Base-by-base conservation (phyloP, 1,140 invertebrate species). In the Polyergus mexicanus region DNA sequence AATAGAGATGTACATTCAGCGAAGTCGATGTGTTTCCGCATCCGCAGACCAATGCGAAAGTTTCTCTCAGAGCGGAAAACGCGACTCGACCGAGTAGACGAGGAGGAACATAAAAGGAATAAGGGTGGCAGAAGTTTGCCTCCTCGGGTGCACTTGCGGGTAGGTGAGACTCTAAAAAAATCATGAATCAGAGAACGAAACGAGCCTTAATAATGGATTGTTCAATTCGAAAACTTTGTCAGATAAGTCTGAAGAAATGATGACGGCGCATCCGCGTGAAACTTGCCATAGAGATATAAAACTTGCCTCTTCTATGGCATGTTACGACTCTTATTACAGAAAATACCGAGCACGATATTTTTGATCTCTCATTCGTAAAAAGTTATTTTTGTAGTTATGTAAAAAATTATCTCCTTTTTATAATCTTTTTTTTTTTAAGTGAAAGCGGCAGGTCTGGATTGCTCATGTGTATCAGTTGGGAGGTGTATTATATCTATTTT, bases 151-250 rank as follows among this genome's bases (percentile, higher is more conserved):
- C n/a, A 35, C 77, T 66, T 44, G 86, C 81, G 75, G 88, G 88
- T 89, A 63, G 62, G 78, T 80, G 65, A 44, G 56, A 47, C 25
- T 62, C 54, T 88, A 74, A 90, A 88, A 86, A 90, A 88, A 86
- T 90, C 89, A 88, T 89, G 86, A 90, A 90, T 90, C 88, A 76
- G 22, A 71, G 13, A 84, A 84, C 51, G 66, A 80, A 89, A 89
- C 80, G 83, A 78, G 77, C 25, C 76, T 88, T 74, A 90, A 90
- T 88, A 90, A 90, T 89, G 74, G 80, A 90, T 84, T 74, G 86
- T 65, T 66, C 88, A 86, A 88, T 90, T 83, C 58, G 81, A 83
- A 83, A 83, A 83, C 78, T 83, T 83, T 38, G 68, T 38, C 68
- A 68, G 28, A 83, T 41, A 83, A 41, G 68, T 83, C 78, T 83